phyloP scores from a whole-genome alignment of 2,113 vertebrate genomes.

The Aegithalos caudatus region DNA sequence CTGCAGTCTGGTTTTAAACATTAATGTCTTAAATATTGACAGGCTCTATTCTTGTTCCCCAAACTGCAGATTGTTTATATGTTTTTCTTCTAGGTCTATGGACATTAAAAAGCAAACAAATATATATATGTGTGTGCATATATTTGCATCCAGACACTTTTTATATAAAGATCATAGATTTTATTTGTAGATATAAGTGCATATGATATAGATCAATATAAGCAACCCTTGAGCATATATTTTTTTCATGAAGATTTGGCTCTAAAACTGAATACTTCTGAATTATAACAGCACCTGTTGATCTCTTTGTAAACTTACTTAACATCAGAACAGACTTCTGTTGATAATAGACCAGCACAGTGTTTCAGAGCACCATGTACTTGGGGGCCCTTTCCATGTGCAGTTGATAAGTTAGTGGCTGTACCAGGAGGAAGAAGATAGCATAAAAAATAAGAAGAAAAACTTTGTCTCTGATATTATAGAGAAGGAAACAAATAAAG shows the following conservation, averaged over 20 bases:
- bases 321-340: background rate
- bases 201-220: background rate
- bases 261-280: background rate
- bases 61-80: conserved; percentile 14
- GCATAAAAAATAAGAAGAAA: background rate
- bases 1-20: conserved; percentile 19
- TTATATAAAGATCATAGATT: background rate
- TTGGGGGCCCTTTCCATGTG: background rate
- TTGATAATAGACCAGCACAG: background rate
- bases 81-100: background rate
- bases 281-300: background rate
- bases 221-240: background rate
- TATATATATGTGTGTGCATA: background rate
- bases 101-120: background rate
- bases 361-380: background rate
- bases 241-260: background rate
- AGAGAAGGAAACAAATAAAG: background rate
- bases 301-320: background rate
- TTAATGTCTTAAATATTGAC: conserved; percentile 22
- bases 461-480: background rate
- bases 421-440: background rate
- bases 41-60: background rate
- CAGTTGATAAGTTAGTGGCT: background rate
- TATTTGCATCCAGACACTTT: background rate
- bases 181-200: background rate